Base-by-base conservation (phyloP, 2,797 vertebrate genomes). In the Lutjanus campechanus region DNA sequence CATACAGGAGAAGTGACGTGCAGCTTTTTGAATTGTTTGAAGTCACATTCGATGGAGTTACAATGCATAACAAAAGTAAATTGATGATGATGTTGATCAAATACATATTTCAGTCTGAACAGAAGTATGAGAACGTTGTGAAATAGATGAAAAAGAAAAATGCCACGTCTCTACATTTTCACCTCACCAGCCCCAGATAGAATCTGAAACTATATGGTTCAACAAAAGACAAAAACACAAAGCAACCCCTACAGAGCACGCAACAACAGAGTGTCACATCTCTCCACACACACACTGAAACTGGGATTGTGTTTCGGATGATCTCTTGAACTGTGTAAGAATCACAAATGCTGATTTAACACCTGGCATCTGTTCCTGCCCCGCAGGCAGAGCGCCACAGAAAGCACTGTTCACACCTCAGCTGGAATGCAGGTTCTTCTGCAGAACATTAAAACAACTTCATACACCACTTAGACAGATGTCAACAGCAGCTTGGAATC, bases 381-480 rank as follows among this genome's bases (percentile, higher is more conserved):
- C 84, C 41, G 68, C 66, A 90, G 90, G 70, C 85, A 84, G 54
- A 86, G 78, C 61, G 76, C 77, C 70, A 62, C 43, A 67, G 79
- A 83, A 66, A 77, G 54, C 63, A 22, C n/a, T 40, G 82, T 83
- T 92, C 86, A 82, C 85, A 86, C 82, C 82, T 87, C 73, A 60
- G 65, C 76, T 84, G 82, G 85, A 93, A 89, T 88, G 86, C 65
- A 81, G 68, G 11, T 75, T 90, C 70, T 8, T 70, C 73, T 76
- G 66, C 29, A 73, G 47, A 88, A 68, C 71, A 79, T 86, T 85
- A 73, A 89, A 91, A 87, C 83, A 88, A 74, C 81, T 87, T 89
- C 83, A 90, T 85, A 87, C 88, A 69, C 85, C 76, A 81, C 88
- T 91, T 85, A 84, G 63, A 87, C 81, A 63, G 80, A 86, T 84